A percentile compares a stretch with the other conserved stretches of the same genome.
Evolutionary conservation across 2,888 invertebrate genomes (phyloP).

Genomic region (Scaptomyza tumidula): DNA sequence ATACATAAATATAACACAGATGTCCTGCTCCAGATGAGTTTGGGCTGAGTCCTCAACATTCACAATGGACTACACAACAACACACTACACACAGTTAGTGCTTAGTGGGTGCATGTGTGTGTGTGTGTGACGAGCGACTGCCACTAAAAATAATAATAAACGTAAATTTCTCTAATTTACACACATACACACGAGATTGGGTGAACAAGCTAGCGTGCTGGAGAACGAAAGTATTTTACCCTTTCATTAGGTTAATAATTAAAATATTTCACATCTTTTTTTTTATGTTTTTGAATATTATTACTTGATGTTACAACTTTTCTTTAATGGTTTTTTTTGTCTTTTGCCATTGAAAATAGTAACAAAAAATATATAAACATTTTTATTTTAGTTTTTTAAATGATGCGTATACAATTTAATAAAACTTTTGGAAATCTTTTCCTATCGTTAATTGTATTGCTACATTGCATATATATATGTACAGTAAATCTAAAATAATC

Average conservation of each 20-base stretch:
- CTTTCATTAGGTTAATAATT: constrained; percentile 3
- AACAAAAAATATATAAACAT: too few species aligned
- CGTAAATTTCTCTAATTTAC: constrained; percentile 78
- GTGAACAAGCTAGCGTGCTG: constrained; percentile 1
- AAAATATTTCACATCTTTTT: not conserved
- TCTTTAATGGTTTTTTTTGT: too few species aligned
- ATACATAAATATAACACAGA: constrained; percentile 74
- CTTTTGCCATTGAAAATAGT: too few species aligned
- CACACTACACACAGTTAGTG: not conserved
- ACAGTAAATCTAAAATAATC: too few species aligned
- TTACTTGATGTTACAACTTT: not conserved
- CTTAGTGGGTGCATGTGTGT: constrained; percentile 20
- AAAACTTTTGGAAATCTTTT: too few species aligned
- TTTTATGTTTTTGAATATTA: not conserved
- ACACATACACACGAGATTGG: constrained; percentile 29
- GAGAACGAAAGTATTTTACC: constrained; percentile 6
- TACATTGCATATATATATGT: too few species aligned
- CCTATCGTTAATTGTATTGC: too few species aligned
- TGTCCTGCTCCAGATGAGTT: constrained; percentile 52
- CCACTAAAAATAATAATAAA: constrained; percentile 80
- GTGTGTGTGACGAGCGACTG: constrained; percentile 58
- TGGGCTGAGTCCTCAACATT: constrained; percentile 40
- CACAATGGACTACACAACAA: constrained; percentile 60
- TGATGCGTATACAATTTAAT: too few species aligned
- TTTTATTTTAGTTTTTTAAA: too few species aligned